Percentiles rank a stretch among this genome's conserved stretches.
These are phyloP conservation scores for Gonioctena quinquepunctata DNA, from an alignment of 1,140 invertebrate genomes.

Conservation along the genomic window DNA sequence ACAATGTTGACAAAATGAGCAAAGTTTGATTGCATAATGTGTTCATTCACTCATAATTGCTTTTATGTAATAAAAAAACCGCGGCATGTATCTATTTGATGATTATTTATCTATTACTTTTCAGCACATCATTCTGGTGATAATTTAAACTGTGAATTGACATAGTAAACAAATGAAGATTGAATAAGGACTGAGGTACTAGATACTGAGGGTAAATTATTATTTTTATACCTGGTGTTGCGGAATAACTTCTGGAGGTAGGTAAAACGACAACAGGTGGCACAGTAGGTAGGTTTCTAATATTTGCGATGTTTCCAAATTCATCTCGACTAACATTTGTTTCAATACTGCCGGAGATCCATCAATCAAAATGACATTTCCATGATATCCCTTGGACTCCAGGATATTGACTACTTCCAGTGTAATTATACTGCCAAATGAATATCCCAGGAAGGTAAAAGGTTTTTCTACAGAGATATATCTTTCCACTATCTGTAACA, in stretches of 20 bases:
- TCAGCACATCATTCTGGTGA: no score
- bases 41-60: no score
- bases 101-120: no score
- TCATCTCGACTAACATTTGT: slow-evolving; percentile 53
- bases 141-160: no score
- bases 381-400: slow-evolving; percentile 62
- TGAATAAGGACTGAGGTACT: no score
- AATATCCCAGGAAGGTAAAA: slow-evolving; percentile 68
- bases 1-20: no score
- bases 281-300: slow-evolving; percentile 63
- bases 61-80: no score
- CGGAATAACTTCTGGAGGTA: slow-evolving; percentile 59
- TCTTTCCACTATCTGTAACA: slow-evolving; percentile 26
- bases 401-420: slow-evolving; percentile 61
- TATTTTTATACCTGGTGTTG: slow-evolving; percentile 60
- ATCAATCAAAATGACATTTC: slow-evolving; percentile 63
- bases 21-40: no score
- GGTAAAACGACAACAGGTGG: slow-evolving; percentile 58
- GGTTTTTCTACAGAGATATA: slow-evolving; percentile 8
- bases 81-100: no score
- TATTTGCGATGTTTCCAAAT: slow-evolving; percentile 54
- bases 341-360: slow-evolving; percentile 63
- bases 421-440: slow-evolving; percentile 65
- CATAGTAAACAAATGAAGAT: no score
- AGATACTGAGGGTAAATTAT: no score